A percentile compares a stretch with the other conserved stretches of the same genome.
Conservation (phyloP, 2,888 invertebrate species). For the Perizoma flavofasciatum region DNA sequence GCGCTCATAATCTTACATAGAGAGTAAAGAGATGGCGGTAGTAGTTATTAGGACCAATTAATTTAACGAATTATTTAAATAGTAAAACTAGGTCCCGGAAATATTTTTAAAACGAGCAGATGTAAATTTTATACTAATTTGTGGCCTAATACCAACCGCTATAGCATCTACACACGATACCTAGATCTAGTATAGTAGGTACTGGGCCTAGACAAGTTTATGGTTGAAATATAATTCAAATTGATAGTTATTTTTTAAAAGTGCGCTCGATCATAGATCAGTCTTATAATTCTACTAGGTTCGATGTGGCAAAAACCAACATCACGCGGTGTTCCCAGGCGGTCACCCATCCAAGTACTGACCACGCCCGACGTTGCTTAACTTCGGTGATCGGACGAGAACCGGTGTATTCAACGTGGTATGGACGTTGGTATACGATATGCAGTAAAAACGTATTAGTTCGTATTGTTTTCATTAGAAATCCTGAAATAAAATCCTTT, state of each 20-base stretch:
- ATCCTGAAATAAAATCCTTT: not conserved
- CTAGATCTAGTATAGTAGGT: too few species aligned
- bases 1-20: slow-evolving; percentile 12
- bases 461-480: not conserved
- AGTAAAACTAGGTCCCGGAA: too few species aligned
- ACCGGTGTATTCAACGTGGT: slow-evolving; percentile 65
- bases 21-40: slow-evolving; percentile 25
- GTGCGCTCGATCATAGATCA: too few species aligned
- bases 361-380: slow-evolving; percentile 77
- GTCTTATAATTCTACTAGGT: too few species aligned
- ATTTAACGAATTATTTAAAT: too few species aligned
- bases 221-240: too few species aligned
- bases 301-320: slow-evolving; percentile 22
- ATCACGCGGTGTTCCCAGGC: slow-evolving; percentile 69
- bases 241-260: too few species aligned
- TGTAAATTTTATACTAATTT: too few species aligned
- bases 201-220: too few species aligned
- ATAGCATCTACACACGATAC: too few species aligned
- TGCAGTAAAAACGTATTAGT: not conserved
- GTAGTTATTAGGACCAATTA: not conserved
- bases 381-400: slow-evolving; percentile 82
- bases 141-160: too few species aligned
- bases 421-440: slow-evolving; percentile 54
- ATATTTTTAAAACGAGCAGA: too few species aligned
- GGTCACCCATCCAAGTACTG: slow-evolving; percentile 77